Evolutionary conservation across 2,797 vertebrate genomes (phyloP).

Genomic region (Spheniscus humboldti): DNA sequence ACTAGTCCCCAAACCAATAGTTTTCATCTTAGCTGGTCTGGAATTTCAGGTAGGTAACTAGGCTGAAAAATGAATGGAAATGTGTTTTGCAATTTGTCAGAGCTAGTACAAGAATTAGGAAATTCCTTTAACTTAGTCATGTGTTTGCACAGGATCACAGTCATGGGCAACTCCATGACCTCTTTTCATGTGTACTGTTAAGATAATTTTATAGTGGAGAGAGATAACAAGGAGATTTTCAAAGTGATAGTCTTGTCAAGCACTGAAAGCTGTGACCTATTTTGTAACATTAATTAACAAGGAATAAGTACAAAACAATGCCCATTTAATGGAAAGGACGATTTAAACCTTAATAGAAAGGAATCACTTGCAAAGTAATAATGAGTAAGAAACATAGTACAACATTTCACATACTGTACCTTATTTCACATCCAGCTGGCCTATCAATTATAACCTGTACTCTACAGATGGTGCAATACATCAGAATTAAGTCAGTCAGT

Average conservation of each 20-base stretch:
- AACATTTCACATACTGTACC: neutral
- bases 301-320: neutral
- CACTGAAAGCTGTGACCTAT: neutral
- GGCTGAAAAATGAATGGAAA: neutral
- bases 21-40: neutral
- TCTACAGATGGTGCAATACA: slow-evolving; percentile 58
- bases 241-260: neutral
- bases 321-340: neutral
- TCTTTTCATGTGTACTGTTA: neutral
- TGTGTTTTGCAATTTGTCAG: neutral
- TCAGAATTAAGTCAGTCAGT: slow-evolving; percentile 58
- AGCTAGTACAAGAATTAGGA: neutral
- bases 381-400: neutral
- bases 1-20: neutral
- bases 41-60: neutral
- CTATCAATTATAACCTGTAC: slow-evolving; percentile 44
- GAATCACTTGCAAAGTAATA: neutral
- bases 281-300: neutral
- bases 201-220: neutral
- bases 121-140: neutral
- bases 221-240: neutral
- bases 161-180: neutral
- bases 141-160: neutral
- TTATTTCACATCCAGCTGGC: slow-evolving; percentile 38
- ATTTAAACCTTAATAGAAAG: neutral